Evolutionary conservation across 2,797 vertebrate species (phyloP), one percentile per base, ranked within the genome.

Genomic region (Myotis findleyi): DNA sequence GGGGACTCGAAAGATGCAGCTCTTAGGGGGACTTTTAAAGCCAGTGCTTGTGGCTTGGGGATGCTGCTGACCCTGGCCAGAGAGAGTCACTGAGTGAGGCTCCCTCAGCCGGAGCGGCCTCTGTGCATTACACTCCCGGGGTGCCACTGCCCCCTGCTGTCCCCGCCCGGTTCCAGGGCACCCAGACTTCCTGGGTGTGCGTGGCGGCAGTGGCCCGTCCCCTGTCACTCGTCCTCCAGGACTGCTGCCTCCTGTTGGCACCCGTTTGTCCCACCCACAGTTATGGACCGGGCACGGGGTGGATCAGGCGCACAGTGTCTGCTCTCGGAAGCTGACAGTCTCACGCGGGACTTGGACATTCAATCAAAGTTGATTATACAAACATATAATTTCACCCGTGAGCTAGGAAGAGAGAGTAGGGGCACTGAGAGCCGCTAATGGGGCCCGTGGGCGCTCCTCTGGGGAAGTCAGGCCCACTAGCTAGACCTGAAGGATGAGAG

Each of bases 11-110:
- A 89, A 95, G 97, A 97, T 73, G 92, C 85, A 93, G 92, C 93
- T 95, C 96, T 97, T 93, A 96, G 93, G 77, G 95, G 87, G 88
- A 83, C 95, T 95, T 97, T 95, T 90, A 95, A 95, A 97, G 94
- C 82, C 90, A 86, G 95, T 86, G 89, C 97, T 95, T 96, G 96
- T 91, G 96, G 96, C 81, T 92, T 86, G 92, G 77, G 49, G 85
- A 91, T 93, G 93, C 92, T 94, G 91, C 92, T 92, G 92, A 90
- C 85, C 92, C 75, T 53, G 73, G 76, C 80, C 73, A 33, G 77
- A 36, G 25, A 33, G 77, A 12, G 41, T 21, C 41, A 49, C 25
- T 6, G 59, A 23, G 59, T 9, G 59, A 64, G 41, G 16, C 16
- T 7, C 57, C 79, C 27, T 75, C 33, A 33, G 20, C 5, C 9